phyloP scores from a whole-genome alignment of 2,888 invertebrate genomes.

The Chymomyza fuscimana region DNA sequence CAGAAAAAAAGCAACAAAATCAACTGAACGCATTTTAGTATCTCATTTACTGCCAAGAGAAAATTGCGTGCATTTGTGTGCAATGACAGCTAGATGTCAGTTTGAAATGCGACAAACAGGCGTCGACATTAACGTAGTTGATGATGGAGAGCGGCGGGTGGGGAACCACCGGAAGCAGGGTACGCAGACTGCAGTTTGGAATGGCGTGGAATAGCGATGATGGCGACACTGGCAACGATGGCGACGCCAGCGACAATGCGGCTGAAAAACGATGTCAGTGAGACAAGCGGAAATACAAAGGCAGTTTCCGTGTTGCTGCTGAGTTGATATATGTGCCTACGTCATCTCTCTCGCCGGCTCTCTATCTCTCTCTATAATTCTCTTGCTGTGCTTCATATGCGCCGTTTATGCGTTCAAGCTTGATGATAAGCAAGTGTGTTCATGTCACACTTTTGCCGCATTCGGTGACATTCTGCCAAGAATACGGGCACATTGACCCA shows the following conservation, averaged over 20 bases:
- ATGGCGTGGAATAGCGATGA: background rate
- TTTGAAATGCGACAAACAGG: conserved; percentile 55
- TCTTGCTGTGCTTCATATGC: too few relatives aligned
- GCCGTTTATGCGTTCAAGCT: too few relatives aligned
- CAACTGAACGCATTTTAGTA: conserved; percentile 61
- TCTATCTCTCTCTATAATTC: conserved; percentile 9
- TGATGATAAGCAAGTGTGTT: too few relatives aligned
- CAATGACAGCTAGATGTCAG: conserved; percentile 5
- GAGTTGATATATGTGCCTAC: conserved; percentile 46
- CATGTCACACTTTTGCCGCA: too few relatives aligned
- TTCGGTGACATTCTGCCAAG: too few relatives aligned
- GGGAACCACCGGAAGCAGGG: background rate
- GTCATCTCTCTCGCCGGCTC: conserved; percentile 24
- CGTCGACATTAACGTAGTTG: conserved; percentile 28
- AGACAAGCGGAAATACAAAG: conserved; percentile 59
- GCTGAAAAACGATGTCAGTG: conserved; percentile 20
- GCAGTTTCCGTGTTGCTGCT: conserved; percentile 61
- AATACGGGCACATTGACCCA: too few relatives aligned
- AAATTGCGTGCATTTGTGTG: conserved; percentile 44
- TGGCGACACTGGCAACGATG: conserved; percentile 2
- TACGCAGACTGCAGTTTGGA: background rate
- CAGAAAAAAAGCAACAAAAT: background rate
- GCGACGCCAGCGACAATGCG: conserved; percentile 26
- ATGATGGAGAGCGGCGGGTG: background rate
- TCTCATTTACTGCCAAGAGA: conserved; percentile 46